Conservation (phyloP, 1,140 invertebrate species). For the Bombus superbus region DNA sequence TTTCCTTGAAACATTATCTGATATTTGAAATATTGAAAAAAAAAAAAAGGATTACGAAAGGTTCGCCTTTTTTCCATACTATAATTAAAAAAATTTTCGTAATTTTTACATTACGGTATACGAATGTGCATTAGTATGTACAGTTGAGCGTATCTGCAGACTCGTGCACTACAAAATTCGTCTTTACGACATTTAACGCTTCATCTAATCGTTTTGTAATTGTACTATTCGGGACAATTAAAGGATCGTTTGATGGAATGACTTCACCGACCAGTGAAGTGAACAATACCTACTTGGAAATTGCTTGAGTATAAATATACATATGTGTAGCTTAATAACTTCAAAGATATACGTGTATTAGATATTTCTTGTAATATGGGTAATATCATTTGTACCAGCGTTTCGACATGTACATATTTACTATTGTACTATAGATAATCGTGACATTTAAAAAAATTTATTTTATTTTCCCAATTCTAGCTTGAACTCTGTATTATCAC, state of each 20-base stretch:
- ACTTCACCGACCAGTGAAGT: constrained; percentile 22
- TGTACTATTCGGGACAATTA: neutral
- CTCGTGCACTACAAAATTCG: too few relatives aligned
- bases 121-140: too few relatives aligned
- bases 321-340: neutral
- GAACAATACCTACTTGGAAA: constrained; percentile 7
- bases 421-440: neutral
- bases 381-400: neutral
- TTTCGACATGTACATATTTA: neutral
- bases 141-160: too few relatives aligned
- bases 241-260: neutral
- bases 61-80: too few relatives aligned
- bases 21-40: too few relatives aligned
- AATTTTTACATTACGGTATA: too few relatives aligned
- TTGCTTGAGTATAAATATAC: neutral
- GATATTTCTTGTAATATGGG: neutral
- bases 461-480: neutral
- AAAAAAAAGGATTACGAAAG: too few relatives aligned
- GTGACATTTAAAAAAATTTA: neutral
- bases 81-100: too few relatives aligned
- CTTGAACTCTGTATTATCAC: neutral
- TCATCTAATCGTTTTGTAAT: neutral
- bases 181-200: neutral
- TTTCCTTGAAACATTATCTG: too few relatives aligned
- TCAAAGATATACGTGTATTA: neutral